These are phyloP conservation scores for Enteromius trimaculatus DNA, from an alignment of 2,797 vertebrate genomes.

Conservation along the genomic window DNA sequence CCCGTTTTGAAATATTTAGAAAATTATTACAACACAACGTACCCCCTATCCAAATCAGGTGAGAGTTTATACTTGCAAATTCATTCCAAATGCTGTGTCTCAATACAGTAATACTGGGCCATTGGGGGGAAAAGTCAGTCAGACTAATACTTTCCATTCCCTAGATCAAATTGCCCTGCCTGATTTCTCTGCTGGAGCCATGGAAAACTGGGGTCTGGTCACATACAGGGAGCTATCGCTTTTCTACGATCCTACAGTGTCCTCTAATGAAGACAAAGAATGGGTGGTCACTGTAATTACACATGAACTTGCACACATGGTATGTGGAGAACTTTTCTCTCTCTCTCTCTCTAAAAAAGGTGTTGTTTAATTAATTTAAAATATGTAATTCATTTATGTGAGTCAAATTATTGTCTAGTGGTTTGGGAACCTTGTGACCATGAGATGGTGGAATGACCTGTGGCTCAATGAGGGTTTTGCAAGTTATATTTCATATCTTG, in stretches of 20 bases:
- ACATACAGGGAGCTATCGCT: conserved; percentile 90
- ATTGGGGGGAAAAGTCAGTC: neutral
- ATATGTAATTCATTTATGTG: neutral
- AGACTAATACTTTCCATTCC: neutral
- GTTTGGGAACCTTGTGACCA: conserved; percentile 95
- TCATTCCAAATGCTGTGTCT: neutral
- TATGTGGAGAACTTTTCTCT: conserved; percentile 57
- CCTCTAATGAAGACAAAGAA: conserved; percentile 88
- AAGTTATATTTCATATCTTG: conserved; percentile 90
- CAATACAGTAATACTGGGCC: neutral
- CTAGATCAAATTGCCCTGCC: conserved; percentile 92
- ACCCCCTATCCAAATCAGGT: conserved; percentile 90
- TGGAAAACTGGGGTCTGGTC: conserved; percentile 98
- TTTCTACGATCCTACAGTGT: conserved; percentile 72
- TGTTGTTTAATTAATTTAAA: neutral
- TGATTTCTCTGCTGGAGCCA: conserved; percentile 90
- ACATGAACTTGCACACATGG: conserved; percentile 95
- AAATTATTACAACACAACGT: conserved; percentile 73
- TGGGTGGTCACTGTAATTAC: conserved; percentile 82
- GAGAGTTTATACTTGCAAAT: conserved; percentile 32
- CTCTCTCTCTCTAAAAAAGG: neutral
- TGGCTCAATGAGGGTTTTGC: conserved; percentile 97
- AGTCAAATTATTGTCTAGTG: conserved; percentile 75
- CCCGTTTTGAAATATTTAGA: conserved; percentile 85
- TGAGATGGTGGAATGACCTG: conserved; percentile 94